Percentiles rank a stretch among this genome's conserved stretches.
These are phyloP conservation scores for Agrilus mali DNA, from an alignment of 2,888 invertebrate genomes.

Conservation along the genomic window DNA sequence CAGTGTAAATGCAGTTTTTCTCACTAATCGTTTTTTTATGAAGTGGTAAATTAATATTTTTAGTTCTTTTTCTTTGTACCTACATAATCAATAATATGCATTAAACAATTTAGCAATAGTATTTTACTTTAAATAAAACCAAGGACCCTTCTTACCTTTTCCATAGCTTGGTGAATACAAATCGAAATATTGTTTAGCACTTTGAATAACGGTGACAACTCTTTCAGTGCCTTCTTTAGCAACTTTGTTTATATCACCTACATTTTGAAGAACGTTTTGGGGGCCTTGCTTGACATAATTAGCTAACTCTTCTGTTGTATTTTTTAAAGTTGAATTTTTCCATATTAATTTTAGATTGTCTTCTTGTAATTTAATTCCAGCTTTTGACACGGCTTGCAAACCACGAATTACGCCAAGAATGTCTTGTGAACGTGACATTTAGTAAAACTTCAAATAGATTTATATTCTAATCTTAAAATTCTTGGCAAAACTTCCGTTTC, in stretches of 20 bases:
- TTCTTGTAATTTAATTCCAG: constrained; percentile 52
- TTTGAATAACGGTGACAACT: constrained; percentile 52
- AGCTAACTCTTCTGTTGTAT: constrained; percentile 23
- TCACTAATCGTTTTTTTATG: too few species aligned
- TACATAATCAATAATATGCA: too few species aligned
- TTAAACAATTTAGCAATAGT: too few species aligned
- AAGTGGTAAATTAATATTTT: too few species aligned
- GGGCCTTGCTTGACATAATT: constrained; percentile 13
- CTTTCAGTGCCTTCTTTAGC: constrained; percentile 21
- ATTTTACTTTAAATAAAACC: too few species aligned
- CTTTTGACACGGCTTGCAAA: constrained; percentile 52
- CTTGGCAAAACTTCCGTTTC: neutral
- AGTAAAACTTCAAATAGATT: neutral
- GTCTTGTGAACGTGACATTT: constrained; percentile 50
- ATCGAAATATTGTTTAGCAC: constrained; percentile 47
- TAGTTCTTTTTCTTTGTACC: too few species aligned
- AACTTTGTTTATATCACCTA: constrained; percentile 1
- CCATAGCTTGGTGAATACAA: too few species aligned
- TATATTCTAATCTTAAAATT: neutral
- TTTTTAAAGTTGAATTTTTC: constrained; percentile 57
- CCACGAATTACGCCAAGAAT: constrained; percentile 55
- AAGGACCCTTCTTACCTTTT: too few species aligned
- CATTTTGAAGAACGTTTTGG: neutral
- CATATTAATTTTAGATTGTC: constrained; percentile 46
- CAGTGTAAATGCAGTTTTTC: too few species aligned